A percentile compares a stretch with the other conserved stretches of the same genome.
These are phyloP conservation scores for Chaenodraco wilsoni DNA, from an alignment of 2,797 vertebrate genomes.

Conservation along the genomic window DNA sequence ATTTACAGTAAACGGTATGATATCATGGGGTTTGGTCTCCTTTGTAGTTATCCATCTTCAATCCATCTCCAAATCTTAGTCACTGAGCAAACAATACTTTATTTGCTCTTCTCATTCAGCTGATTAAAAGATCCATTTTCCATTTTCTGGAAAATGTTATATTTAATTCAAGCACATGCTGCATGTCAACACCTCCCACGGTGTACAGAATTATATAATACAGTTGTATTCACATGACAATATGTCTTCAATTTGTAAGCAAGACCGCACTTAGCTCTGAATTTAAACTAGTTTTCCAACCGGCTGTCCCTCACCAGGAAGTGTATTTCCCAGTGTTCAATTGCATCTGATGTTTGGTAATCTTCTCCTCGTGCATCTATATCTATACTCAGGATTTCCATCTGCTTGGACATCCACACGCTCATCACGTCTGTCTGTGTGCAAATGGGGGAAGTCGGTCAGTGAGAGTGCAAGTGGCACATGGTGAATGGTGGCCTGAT, in stretches of 20 bases:
- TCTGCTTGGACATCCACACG: constrained; percentile 65
- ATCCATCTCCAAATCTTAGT: constrained; percentile 79
- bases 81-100: constrained; percentile 82
- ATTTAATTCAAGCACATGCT: constrained; percentile 71
- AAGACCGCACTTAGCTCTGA: constrained; percentile 40
- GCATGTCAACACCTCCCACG: constrained; percentile 70
- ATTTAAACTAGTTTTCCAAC: constrained; percentile 47
- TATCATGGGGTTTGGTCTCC: constrained; percentile 81
- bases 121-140: constrained; percentile 77
- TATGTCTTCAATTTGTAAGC: constrained; percentile 44
- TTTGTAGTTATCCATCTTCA: constrained; percentile 67
- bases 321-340: constrained; percentile 58
- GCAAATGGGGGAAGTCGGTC: constrained; percentile 73
- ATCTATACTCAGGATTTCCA: constrained; percentile 77
- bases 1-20: constrained; percentile 75
- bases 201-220: constrained; percentile 68
- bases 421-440: constrained; percentile 56
- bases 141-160: constrained; percentile 79
- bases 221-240: constrained; percentile 54
- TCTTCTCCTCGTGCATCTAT: constrained; percentile 56
- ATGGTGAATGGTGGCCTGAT: constrained; percentile 75
- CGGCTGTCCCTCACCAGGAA: constrained; percentile 55
- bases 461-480: constrained; percentile 79
- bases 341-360: constrained; percentile 60
- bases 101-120: constrained; percentile 76